Conservation (phyloP, 2,888 invertebrate species). For the Dolichopus griseipennis region DNA sequence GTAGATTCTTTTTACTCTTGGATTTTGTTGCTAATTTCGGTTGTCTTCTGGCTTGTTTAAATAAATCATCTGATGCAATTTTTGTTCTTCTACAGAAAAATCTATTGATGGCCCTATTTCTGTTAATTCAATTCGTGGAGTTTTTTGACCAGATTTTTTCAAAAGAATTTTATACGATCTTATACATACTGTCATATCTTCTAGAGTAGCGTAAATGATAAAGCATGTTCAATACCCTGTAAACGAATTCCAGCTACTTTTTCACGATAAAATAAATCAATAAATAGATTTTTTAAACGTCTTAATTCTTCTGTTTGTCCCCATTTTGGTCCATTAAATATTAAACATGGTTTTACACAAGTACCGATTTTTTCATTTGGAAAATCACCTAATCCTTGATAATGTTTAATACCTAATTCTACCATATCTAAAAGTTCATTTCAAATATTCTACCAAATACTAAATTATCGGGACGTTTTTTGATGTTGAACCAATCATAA, state of each 20-base stretch:
- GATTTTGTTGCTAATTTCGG: constrained; percentile 64
- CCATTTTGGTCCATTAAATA: constrained; percentile 90
- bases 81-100: constrained; percentile 75
- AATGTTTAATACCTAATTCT: constrained; percentile 84
- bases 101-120: constrained; percentile 76
- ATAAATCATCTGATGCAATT: constrained; percentile 82
- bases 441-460: constrained; percentile 85
- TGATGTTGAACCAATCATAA: constrained; percentile 82
- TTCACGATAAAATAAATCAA: constrained; percentile 78
- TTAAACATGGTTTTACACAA: constrained; percentile 82
- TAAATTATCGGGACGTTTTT: constrained; percentile 94
- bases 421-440: constrained; percentile 88
- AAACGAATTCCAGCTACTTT: constrained; percentile 64
- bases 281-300: constrained; percentile 77
- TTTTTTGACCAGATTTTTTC: constrained; percentile 84
- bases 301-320: constrained; percentile 70
- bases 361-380: constrained; percentile 64
- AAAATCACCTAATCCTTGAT: constrained; percentile 69
- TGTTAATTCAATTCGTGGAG: constrained; percentile 77
- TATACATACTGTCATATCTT: constrained; percentile 67
- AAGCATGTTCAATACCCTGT: constrained; percentile 87
- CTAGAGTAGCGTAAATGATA: constrained; percentile 78
- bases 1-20: constrained; percentile 82
- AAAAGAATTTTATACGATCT: constrained; percentile 70
- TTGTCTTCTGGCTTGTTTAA: constrained; percentile 70